Base-by-base conservation (phyloP, 2,113 vertebrate species). In the Lota lota region DNA sequence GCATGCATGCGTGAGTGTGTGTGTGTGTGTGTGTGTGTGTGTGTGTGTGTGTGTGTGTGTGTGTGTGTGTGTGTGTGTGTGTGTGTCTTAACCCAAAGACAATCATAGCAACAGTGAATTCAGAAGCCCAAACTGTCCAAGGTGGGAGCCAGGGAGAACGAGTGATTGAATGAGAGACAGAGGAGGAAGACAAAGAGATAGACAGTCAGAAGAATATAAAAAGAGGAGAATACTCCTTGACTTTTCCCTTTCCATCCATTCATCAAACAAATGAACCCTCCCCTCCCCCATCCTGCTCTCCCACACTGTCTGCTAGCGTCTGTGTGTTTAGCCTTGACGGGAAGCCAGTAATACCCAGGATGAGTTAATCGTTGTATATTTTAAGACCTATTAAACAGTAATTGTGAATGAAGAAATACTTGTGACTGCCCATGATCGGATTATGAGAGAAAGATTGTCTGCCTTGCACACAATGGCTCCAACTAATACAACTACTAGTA, bases 181-280 rank as follows among this genome's bases (percentile, higher is more conserved):
- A 81, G 74, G 58, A 68, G 56, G 21, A 22, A 80, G 68, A 69
- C 15, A 66, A 19, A 69, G 65, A 77, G 51, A 47, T 12, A 60
- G n/a, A 11, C 4, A 61, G 33, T 51, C 16, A n/a, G n/a, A 22
- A 11, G 33, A 18, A 11, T 17, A 53, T 18, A n/a, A 28, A 11
- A 7, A 4, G 16, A 54, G 22, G 85, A 71, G 74, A 77, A 81
- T 67, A 70, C 82, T 84, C 76, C 73, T 79, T 59, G 61, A 33
- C 80, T 71, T 79, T 87, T 73, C 70, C 84, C 78, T 83, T 81
- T 51, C 20, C 18, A 66, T 59, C 15, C 72, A 62, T 67, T 78
- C 72, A 83, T 85, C 76, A 87, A 81, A 90, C 84, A 90, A 87
- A 90, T 40, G 81, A 88, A 86, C 87, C 87, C 79, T 79, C 88